A percentile compares a stretch with the other conserved stretches of the same genome.
Conservation (phyloP, 2,888 invertebrate genomes). For the Pristionchus fissidentatus region DNA sequence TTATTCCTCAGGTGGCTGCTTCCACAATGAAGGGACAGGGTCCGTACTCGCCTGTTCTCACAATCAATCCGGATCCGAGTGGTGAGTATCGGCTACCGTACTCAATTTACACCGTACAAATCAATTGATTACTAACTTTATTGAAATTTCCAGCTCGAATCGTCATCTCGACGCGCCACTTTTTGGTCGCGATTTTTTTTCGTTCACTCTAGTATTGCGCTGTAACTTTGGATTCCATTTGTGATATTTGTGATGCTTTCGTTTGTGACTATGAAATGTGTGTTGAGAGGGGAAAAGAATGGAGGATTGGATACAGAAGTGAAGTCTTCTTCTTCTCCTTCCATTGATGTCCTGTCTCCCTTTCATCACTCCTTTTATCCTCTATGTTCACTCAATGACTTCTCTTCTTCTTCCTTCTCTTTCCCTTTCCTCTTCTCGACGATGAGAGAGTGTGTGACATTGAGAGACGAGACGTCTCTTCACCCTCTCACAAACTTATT, state of each 20-base stretch:
- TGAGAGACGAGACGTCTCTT: too few species aligned
- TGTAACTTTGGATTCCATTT: constrained; percentile 37
- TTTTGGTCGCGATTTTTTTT: constrained; percentile 13
- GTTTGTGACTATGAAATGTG: constrained; percentile 4
- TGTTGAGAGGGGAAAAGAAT: not conserved
- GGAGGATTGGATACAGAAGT: not conserved
- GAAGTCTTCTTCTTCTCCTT: constrained; percentile 2
- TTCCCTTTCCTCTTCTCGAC: constrained; percentile 1
- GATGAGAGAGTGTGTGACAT: too few species aligned
- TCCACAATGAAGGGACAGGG: constrained; percentile 97
- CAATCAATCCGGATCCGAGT: constrained; percentile 66
- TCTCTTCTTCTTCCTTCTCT: not conserved
- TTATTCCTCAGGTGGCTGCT: constrained; percentile 88
- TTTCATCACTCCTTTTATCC: not conserved
- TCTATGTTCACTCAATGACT: not conserved
- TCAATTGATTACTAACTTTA: constrained; percentile 13
- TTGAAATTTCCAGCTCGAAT: not conserved
- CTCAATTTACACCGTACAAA: not conserved
- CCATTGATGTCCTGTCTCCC: not conserved
- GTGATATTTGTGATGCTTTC: not conserved
- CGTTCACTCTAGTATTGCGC: not conserved
- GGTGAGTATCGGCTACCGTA: constrained; percentile 54
- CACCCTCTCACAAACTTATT: not conserved
- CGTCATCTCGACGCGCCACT: constrained; percentile 15
- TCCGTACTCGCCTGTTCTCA: constrained; percentile 80